Evolutionary conservation across 2,888 invertebrate species (phyloP).

Genomic region (Automeris io): DNA sequence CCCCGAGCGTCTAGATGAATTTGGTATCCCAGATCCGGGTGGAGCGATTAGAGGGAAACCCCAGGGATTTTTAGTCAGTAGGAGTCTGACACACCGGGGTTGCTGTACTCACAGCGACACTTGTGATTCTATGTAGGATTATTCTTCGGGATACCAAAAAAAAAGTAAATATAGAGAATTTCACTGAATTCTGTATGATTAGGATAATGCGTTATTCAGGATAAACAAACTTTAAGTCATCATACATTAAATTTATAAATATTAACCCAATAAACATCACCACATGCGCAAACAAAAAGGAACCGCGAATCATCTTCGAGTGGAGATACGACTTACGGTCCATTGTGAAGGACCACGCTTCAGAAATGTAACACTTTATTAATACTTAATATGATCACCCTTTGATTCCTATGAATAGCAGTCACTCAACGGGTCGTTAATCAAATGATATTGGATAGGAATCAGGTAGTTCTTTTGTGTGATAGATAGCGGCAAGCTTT

Average conservation of each 20-base stretch:
- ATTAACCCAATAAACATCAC: constrained; percentile 3
- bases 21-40: too few relatives aligned
- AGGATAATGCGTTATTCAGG: too few relatives aligned
- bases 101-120: too few relatives aligned
- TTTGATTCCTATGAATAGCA: constrained; percentile 68
- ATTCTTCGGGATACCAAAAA: too few relatives aligned
- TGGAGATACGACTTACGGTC: constrained; percentile 3
- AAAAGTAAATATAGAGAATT: too few relatives aligned
- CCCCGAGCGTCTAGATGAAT: too few relatives aligned
- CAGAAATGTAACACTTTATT: constrained; percentile 64
- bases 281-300: constrained; percentile 15
- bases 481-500: constrained; percentile 56
- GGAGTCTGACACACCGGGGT: too few relatives aligned
- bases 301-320: constrained; percentile 30
- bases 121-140: too few relatives aligned
- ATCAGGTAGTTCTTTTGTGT: constrained; percentile 73
- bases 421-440: constrained; percentile 76
- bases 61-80: too few relatives aligned
- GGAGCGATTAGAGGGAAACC: too few relatives aligned
- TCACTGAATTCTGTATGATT: too few relatives aligned
- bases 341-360: constrained; percentile 21
- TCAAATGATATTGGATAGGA: constrained; percentile 67
- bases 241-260: background rate
- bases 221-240: too few relatives aligned
- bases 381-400: constrained; percentile 69